Conservation (phyloP, 2,888 invertebrate species). For the Spatulosminthurus flaviceps region DNA sequence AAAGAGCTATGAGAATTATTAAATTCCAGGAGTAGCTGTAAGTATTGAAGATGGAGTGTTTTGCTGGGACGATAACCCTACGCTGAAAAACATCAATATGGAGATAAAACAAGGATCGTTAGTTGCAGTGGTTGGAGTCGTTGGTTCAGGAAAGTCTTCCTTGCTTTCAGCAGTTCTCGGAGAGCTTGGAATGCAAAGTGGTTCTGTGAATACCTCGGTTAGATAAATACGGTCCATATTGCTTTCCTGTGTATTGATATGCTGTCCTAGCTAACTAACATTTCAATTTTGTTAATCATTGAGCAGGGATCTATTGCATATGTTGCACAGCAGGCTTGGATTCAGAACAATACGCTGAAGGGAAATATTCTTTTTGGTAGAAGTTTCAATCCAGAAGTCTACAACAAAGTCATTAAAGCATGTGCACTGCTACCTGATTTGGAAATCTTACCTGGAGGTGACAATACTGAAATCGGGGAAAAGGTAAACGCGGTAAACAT, state of each 20-base stretch:
- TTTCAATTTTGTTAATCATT: not conserved
- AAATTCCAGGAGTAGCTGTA: slow-evolving; percentile 67
- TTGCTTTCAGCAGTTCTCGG: slow-evolving; percentile 67
- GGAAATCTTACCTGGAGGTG: slow-evolving; percentile 93
- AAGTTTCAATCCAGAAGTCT: slow-evolving; percentile 74
- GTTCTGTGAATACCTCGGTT: slow-evolving; percentile 35
- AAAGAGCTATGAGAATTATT: too few relatives aligned
- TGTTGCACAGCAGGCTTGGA: slow-evolving; percentile 97
- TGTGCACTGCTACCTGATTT: slow-evolving; percentile 93
- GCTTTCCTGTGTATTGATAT: not conserved
- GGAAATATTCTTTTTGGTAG: slow-evolving; percentile 96
- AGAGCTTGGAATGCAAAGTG: slow-evolving; percentile 66
- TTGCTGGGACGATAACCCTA: slow-evolving; percentile 76
- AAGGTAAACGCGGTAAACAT: slow-evolving; percentile 70
- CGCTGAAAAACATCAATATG: slow-evolving; percentile 75
- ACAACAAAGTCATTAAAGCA: slow-evolving; percentile 83
- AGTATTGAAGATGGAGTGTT: slow-evolving; percentile 88
- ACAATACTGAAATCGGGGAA: slow-evolving; percentile 98
- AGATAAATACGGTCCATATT: not conserved
- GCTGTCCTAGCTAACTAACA: not conserved
- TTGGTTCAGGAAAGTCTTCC: slow-evolving; percentile 85
- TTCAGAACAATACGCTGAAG: slow-evolving; percentile 92
- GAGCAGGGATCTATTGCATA: slow-evolving; percentile 75
- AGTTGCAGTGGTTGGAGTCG: slow-evolving; percentile 87
- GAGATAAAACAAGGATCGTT: slow-evolving; percentile 73